A percentile compares a stretch with the other conserved stretches of the same genome.
Conservation (phyloP, 1,140 invertebrate species). For the Drosophila fuyamai region DNA sequence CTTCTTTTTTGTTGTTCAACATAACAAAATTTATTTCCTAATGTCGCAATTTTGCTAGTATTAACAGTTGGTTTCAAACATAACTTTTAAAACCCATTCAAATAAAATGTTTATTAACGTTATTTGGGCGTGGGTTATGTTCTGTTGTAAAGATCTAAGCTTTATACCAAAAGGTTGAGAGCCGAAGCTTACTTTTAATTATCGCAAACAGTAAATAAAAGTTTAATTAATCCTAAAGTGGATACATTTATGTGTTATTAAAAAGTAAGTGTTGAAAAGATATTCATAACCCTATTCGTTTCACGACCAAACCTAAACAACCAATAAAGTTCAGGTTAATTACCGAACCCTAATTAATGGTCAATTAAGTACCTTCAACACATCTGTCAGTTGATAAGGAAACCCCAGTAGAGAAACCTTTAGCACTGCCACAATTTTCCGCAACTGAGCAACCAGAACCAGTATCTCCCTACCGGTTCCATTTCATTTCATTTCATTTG, state of each 20-base stretch:
- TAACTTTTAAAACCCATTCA: too few relatives aligned
- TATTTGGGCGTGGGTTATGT: too few relatives aligned
- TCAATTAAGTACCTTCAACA: slow-evolving; percentile 15
- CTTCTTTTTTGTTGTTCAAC: too few relatives aligned
- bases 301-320: neutral
- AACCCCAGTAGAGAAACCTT: neutral
- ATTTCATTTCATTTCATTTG: slow-evolving; percentile 4
- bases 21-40: too few relatives aligned
- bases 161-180: too few relatives aligned
- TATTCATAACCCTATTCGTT: neutral
- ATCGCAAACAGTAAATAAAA: too few relatives aligned
- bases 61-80: too few relatives aligned
- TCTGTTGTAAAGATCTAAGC: too few relatives aligned
- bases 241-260: neutral
- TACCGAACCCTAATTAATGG: slow-evolving; percentile 15
- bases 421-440: slow-evolving; percentile 12
- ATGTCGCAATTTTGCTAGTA: too few relatives aligned
- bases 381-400: slow-evolving; percentile 6
- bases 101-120: too few relatives aligned
- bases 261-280: neutral
- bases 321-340: neutral
- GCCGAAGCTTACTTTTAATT: too few relatives aligned
- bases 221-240: too few relatives aligned
- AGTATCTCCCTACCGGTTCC: slow-evolving; percentile 13
- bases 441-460: neutral